Conservation (phyloP, 1,140 invertebrate species). For the Colletes latitarsis region DNA sequence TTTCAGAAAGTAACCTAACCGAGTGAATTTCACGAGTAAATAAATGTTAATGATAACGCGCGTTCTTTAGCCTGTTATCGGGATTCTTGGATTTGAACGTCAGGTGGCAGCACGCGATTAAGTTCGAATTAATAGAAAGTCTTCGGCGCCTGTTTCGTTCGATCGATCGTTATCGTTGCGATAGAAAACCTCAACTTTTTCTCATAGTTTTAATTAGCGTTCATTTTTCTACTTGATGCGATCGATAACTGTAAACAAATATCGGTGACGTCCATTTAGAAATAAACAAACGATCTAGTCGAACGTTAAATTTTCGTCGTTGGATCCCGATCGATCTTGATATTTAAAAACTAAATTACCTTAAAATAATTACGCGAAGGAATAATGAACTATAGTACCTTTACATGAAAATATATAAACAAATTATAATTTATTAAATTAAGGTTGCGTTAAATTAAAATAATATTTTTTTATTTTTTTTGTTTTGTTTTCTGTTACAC, state of each 20-base stretch:
- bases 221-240: background rate
- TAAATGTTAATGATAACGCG: background rate
- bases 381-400: too few species aligned
- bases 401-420: too few species aligned
- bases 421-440: too few species aligned
- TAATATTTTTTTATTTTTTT: too few species aligned
- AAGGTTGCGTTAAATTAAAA: too few species aligned
- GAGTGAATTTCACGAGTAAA: background rate
- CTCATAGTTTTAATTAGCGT: too few species aligned
- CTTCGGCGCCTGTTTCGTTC: background rate
- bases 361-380: too few species aligned
- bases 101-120: slow-evolving; percentile 34
- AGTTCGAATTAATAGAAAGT: background rate
- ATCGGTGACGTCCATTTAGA: too few species aligned
- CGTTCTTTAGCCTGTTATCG: background rate
- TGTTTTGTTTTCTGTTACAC: too few species aligned
- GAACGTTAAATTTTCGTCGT: background rate
- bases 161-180: background rate
- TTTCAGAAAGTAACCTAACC: background rate
- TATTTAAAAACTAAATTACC: too few species aligned
- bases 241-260: background rate
- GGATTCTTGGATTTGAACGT: slow-evolving; percentile 2
- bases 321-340: background rate
- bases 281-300: too few species aligned
- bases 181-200: background rate